These are phyloP conservation scores for Dolichallabes microphthalmus DNA, from an alignment of 2,113 vertebrate genomes.

Conservation along the genomic window DNA sequence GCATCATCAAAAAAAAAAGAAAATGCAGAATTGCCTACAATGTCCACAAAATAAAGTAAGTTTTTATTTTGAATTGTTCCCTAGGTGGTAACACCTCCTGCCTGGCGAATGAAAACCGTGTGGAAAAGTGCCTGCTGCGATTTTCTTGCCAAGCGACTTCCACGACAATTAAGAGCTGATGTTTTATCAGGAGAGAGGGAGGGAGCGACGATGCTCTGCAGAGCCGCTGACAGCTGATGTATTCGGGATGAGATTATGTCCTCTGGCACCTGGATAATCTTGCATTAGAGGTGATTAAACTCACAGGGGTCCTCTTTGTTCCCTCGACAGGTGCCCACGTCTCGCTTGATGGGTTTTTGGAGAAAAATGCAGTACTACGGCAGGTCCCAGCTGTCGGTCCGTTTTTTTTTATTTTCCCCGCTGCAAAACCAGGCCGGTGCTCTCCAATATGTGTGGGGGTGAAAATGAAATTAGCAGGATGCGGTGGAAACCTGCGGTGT, in stretches of 20 bases:
- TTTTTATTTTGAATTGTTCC: not conserved
- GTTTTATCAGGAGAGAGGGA: constrained; percentile 35
- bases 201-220: constrained; percentile 20
- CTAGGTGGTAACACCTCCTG: constrained; percentile 8
- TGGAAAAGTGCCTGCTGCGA: constrained; percentile 25
- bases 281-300: constrained; percentile 62
- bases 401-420: not conserved
- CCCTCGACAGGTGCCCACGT: constrained; percentile 56
- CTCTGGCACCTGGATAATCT: constrained; percentile 59
- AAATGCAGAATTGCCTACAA: not conserved
- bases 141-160: constrained; percentile 44
- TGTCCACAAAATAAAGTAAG: not conserved
- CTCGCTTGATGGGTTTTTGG: constrained; percentile 55
- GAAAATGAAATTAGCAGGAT: constrained; percentile 47
- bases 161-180: constrained; percentile 49
- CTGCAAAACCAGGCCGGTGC: constrained; percentile 17
- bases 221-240: constrained; percentile 53
- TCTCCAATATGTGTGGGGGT: constrained; percentile 14
- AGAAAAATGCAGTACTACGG: constrained; percentile 43
- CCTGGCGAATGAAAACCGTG: not conserved
- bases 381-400: constrained; percentile 37
- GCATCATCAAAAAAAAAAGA: too few relatives aligned
- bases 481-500: constrained; percentile 35
- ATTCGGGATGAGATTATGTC: constrained; percentile 50
- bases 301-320: constrained; percentile 51